phyloP scores from a whole-genome alignment of 2,888 invertebrate species.

The Adineta ricciae region DNA sequence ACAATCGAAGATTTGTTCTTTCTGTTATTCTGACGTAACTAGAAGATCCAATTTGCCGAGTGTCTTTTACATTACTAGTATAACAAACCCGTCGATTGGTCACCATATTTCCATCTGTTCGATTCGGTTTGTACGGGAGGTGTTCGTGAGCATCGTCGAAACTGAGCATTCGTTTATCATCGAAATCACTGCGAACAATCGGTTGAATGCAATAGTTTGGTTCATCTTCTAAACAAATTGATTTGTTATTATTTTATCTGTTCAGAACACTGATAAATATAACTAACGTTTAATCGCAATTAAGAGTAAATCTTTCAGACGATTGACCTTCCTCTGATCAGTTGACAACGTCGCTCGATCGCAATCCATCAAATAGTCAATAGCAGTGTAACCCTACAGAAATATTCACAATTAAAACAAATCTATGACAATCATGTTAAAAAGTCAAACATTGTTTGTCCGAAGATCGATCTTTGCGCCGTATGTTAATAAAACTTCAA shows the following conservation, averaged over 20 bases:
- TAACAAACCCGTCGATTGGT: not conserved
- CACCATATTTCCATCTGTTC: not conserved
- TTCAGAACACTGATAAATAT: not conserved
- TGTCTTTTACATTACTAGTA: not conserved
- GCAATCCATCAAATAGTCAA: not conserved
- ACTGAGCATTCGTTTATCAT: not conserved
- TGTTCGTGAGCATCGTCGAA: not conserved
- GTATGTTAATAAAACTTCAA: not conserved
- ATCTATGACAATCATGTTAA: not conserved
- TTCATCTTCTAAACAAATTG: not conserved
- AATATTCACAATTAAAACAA: not conserved
- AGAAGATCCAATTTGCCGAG: not conserved
- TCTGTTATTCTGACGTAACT: not conserved
- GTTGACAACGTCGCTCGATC: not conserved
- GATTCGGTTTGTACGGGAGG: not conserved
- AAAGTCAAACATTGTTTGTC: not conserved
- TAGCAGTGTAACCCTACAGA: not conserved
- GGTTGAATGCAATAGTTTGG: not conserved
- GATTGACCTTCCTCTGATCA: not conserved
- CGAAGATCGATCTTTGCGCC: not conserved
- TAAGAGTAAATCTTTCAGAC: not conserved
- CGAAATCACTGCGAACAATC: not conserved
- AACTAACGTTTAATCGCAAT: not conserved
- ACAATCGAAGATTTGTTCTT: not conserved
- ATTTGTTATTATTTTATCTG: not conserved